These are phyloP conservation scores for Chydorus sphaericus DNA, from an alignment of 2,888 invertebrate species.

Conservation along the genomic window DNA sequence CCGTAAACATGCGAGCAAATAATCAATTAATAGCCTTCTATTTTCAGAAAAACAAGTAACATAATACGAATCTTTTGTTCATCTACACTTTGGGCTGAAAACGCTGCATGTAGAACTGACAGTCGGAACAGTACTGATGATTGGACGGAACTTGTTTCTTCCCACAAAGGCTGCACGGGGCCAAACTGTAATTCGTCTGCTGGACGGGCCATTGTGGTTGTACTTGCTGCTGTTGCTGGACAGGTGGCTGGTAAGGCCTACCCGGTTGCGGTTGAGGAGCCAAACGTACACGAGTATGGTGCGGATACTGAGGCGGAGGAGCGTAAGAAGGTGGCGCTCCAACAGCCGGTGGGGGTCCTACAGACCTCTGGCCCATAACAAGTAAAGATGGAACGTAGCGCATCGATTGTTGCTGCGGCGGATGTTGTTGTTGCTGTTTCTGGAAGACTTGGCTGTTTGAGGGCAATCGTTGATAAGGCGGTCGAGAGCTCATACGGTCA, in stretches of 20 bases:
- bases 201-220: conserved; percentile 20
- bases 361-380: conserved; percentile 5
- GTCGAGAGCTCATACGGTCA: background rate
- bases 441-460: too few relatives aligned
- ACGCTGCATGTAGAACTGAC: conserved; percentile 81
- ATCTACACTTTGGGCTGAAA: conserved; percentile 43
- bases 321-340: conserved; percentile 5
- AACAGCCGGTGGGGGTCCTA: background rate
- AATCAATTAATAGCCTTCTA: too few relatives aligned
- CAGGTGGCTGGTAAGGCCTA: conserved; percentile 19
- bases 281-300: background rate
- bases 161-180: conserved; percentile 70
- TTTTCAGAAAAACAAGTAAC: background rate
- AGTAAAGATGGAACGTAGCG: conserved; percentile 4
- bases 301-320: conserved; percentile 8
- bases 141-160: conserved; percentile 66
- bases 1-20: too few relatives aligned
- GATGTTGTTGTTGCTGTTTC: background rate
- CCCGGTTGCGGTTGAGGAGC: background rate
- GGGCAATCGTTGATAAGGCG: conserved; percentile 27
- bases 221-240: conserved; percentile 24
- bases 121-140: conserved; percentile 72
- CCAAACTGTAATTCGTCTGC: conserved; percentile 21
- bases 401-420: background rate
- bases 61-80: background rate